Conservation (phyloP, 2,888 invertebrate genomes). For the Stenchaetothrips biformis region DNA sequence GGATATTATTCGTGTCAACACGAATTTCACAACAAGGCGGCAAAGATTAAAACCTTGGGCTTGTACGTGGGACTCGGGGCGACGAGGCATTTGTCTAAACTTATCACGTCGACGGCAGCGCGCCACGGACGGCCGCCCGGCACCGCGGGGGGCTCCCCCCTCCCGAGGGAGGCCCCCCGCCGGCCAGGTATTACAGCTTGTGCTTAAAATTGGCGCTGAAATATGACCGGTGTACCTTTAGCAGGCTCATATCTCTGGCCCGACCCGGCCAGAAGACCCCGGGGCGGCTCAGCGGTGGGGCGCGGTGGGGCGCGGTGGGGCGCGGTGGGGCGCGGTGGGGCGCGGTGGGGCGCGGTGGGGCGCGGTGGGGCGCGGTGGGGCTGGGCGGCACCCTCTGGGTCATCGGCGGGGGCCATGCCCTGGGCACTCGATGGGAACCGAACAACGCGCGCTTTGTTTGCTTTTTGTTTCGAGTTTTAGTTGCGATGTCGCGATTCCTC, state of each 20-base stretch:
- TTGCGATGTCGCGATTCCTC: too few relatives aligned
- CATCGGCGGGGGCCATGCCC: not conserved
- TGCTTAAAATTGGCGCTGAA: conserved; percentile 21
- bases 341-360: not conserved
- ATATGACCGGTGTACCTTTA: conserved; percentile 15
- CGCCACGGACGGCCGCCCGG: not conserved
- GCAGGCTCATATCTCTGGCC: conserved; percentile 7
- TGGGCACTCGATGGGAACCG: too few relatives aligned
- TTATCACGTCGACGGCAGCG: not conserved
- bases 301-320: not conserved
- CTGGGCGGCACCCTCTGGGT: not conserved
- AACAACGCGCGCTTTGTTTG: too few relatives aligned
- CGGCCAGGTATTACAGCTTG: conserved; percentile 20
- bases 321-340: not conserved
- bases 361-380: not conserved
- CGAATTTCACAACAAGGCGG: conserved; percentile 6
- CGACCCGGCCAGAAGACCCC: too few relatives aligned
- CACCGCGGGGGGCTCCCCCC: not conserved
- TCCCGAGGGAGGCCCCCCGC: not conserved
- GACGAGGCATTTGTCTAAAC: conserved; percentile 17
- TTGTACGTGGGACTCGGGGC: not conserved
- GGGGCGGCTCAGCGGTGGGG: too few relatives aligned
- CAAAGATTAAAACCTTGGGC: conserved; percentile 14
- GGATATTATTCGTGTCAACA: conserved; percentile 23
- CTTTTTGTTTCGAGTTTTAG: too few relatives aligned